phyloP scores from a whole-genome alignment of 1,140 invertebrate species.

The Orchesella cincta region DNA sequence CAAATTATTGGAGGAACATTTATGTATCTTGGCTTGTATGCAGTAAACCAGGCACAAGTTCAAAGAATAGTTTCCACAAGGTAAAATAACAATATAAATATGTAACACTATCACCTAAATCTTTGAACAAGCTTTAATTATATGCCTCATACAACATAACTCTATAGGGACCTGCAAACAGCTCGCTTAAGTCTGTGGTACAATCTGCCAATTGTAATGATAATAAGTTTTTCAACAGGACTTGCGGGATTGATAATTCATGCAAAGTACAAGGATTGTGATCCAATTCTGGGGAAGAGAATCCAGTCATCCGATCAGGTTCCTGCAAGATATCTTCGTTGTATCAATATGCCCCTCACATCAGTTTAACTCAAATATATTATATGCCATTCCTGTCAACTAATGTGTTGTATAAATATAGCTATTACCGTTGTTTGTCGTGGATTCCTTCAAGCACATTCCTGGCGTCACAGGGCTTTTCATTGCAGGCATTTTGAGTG shows the following conservation, averaged over 20 bases:
- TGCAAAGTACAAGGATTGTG: constrained; percentile 26
- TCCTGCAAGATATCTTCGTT: background rate
- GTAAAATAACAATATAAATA: constrained; percentile 65
- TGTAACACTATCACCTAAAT: background rate
- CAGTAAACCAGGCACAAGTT: constrained; percentile 83
- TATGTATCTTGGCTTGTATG: constrained; percentile 75
- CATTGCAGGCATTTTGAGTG: constrained; percentile 80
- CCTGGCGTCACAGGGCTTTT: constrained; percentile 80
- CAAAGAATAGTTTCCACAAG: constrained; percentile 73
- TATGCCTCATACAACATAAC: no score
- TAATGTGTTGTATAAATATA: no score
- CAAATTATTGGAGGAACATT: constrained; percentile 71
- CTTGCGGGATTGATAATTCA: constrained; percentile 78
- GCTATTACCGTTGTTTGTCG: constrained; percentile 75
- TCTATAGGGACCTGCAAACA: constrained; percentile 61
- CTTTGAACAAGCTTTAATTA: background rate
- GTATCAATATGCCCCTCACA: no score
- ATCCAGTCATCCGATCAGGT: constrained; percentile 11
- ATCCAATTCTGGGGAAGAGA: background rate
- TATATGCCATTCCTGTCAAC: background rate
- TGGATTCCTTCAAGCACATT: constrained; percentile 68
- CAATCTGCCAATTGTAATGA: constrained; percentile 69
- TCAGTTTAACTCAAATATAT: background rate
- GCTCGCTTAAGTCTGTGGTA: constrained; percentile 69
- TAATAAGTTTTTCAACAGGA: constrained; percentile 69